Percentiles rank a stretch among this genome's conserved stretches.
Conservation (phyloP, 2,113 vertebrate genomes). For the Heliornis fulica region DNA sequence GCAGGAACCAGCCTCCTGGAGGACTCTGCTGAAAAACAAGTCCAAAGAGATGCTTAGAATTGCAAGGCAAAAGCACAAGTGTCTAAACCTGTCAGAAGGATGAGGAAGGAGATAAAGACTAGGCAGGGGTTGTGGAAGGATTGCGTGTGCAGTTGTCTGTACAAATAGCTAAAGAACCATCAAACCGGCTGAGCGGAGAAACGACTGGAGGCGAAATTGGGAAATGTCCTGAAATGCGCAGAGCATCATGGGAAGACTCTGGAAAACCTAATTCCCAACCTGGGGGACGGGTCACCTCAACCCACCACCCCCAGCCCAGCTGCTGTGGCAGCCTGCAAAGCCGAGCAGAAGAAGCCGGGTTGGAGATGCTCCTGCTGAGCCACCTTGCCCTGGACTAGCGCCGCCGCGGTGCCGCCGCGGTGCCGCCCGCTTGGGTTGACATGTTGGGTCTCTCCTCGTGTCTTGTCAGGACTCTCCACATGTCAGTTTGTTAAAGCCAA, state of each 20-base stretch:
- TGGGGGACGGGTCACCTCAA: accelerated
- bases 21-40: background rate
- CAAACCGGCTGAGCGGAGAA: background rate
- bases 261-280: background rate
- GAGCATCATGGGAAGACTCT: background rate
- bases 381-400: background rate
- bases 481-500: background rate
- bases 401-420: background rate
- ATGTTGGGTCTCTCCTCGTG: accelerated
- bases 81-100: background rate
- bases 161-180: background rate
- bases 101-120: background rate
- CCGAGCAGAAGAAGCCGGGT: background rate
- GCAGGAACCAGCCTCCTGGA: background rate
- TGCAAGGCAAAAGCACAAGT: background rate
- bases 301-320: too few species aligned
- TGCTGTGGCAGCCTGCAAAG: background rate
- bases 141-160: background rate
- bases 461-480: background rate
- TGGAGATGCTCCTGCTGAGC: background rate
- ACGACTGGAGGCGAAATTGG: background rate
- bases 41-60: background rate
- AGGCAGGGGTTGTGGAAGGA: background rate
- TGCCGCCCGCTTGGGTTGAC: background rate
- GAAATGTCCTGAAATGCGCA: background rate